phyloP scores from a whole-genome alignment of 1,140 invertebrate species.

The Diabrotica virgifera region DNA sequence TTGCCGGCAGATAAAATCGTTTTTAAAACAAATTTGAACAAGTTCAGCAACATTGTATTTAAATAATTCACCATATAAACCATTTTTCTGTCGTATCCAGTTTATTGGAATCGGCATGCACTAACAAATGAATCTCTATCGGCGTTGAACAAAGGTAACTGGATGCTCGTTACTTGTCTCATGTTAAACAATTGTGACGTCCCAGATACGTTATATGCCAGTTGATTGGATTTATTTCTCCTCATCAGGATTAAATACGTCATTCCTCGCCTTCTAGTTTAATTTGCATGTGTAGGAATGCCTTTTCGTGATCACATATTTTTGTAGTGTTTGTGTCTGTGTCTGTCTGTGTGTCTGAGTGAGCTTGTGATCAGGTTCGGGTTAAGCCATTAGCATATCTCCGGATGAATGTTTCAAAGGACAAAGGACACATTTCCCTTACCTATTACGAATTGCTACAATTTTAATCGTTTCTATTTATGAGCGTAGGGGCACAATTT shows the following conservation, averaged over 20 bases:
- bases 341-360: not conserved
- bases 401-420: no score
- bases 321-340: not conserved
- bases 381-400: no score
- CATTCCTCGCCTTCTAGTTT: slow-evolving; percentile 16
- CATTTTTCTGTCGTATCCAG: no score
- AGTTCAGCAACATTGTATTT: no score
- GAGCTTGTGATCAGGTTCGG: no score
- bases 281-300: slow-evolving; percentile 23
- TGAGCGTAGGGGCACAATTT: no score
- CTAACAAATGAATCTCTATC: slow-evolving; percentile 19
- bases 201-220: slow-evolving; percentile 21
- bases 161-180: slow-evolving; percentile 24
- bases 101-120: not conserved
- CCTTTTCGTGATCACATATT: slow-evolving; percentile 9
- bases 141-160: slow-evolving; percentile 21
- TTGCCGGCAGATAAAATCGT: no score
- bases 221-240: slow-evolving; percentile 28
- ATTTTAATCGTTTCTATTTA: no score
- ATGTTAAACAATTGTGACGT: slow-evolving; percentile 27
- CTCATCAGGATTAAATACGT: slow-evolving; percentile 24
- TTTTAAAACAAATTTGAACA: no score
- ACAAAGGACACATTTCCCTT: no score
- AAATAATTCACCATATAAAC: no score
- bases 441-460: no score